Base-by-base conservation (phyloP, 2,797 vertebrate genomes). In the Paratrypauchen microcephalus region DNA sequence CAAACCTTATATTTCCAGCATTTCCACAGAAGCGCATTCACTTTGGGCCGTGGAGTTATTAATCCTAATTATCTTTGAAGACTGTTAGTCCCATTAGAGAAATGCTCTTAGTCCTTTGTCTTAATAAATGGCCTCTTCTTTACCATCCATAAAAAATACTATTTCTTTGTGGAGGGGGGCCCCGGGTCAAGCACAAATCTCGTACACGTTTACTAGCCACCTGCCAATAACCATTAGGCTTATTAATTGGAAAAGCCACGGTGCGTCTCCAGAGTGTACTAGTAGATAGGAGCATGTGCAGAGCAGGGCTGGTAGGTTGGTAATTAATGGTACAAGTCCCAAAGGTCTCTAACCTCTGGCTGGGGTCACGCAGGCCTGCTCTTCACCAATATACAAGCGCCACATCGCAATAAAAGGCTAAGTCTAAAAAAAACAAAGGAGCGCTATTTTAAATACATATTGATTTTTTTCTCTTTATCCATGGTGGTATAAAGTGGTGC, bases 211-310 rank as follows among this genome's bases (percentile, higher is more conserved):
- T 79, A 83, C 74, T 24, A 70, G 71, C 76, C 75, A 84, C 70
- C 58, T 77, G 75, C 86, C 88, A 88, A 84, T 83, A 89, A 82
- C 80, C 78, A 91, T 90, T 87, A 83, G 73, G 65, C 68, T 84
- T 89, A 88, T 86, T 87, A 90, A 90, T 88, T 84, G 76, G 41
- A 1, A 71, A 84, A 82, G 84, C 75, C 56, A 71, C 19, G 41
- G 71, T 66, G 58, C 66, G 76, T 84, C 77, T 81, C 81, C 67
- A 79, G 80, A 85, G 86, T 85, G 81, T 83, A 74, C 39, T 63
- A 69, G 74, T 80, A 87, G 87, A 86, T 56, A 69, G 55, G 70
- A 67, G 50, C 57, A 59, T 58, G 57, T 24, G 30, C 55, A 65
- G 50, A 65, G 63, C 69, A 69, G 55, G 75, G 21, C 24, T 72